A percentile compares a stretch with the other conserved stretches of the same genome.
Evolutionary conservation across 2,113 vertebrate genomes (phyloP).

Genomic region (Calonectris borealis): DNA sequence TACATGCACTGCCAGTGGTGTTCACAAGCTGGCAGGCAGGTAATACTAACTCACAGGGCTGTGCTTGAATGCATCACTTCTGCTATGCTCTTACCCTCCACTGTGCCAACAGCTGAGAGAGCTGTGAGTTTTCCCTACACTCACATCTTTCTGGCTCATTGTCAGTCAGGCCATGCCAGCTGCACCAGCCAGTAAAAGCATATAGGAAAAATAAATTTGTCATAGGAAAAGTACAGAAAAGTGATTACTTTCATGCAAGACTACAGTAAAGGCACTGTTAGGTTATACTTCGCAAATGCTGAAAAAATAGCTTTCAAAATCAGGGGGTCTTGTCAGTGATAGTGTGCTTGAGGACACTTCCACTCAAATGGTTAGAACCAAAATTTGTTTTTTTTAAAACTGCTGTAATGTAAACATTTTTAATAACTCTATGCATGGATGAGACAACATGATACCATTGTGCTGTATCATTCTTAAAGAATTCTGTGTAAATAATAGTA

Average conservation of each 20-base stretch:
- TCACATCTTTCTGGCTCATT: slow-evolving; percentile 77
- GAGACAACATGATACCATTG: neutral
- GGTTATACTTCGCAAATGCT: slow-evolving; percentile 30
- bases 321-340: slow-evolving; percentile 16
- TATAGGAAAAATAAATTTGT: slow-evolving; percentile 84
- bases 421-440: neutral
- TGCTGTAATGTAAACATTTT: neutral
- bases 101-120: slow-evolving; percentile 61
- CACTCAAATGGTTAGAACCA: neutral
- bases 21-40: slow-evolving; percentile 40
- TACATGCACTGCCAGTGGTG: neutral
- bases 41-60: slow-evolving; percentile 15
- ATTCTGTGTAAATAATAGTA: neutral
- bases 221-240: slow-evolving; percentile 77
- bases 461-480: neutral
- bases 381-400: neutral
- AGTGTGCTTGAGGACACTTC: slow-evolving; percentile 2
- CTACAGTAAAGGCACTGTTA: slow-evolving; percentile 77
- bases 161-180: slow-evolving; percentile 73
- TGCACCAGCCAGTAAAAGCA: slow-evolving; percentile 77
- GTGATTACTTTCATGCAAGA: slow-evolving; percentile 68
- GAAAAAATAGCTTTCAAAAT: slow-evolving; percentile 63
- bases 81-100: slow-evolving; percentile 47
- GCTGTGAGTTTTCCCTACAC: slow-evolving; percentile 62
- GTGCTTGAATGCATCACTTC: slow-evolving; percentile 48